Percentiles rank a stretch among this genome's conserved stretches.
Evolutionary conservation across 2,113 vertebrate genomes (phyloP).

Genomic region (Lepus americanus): DNA sequence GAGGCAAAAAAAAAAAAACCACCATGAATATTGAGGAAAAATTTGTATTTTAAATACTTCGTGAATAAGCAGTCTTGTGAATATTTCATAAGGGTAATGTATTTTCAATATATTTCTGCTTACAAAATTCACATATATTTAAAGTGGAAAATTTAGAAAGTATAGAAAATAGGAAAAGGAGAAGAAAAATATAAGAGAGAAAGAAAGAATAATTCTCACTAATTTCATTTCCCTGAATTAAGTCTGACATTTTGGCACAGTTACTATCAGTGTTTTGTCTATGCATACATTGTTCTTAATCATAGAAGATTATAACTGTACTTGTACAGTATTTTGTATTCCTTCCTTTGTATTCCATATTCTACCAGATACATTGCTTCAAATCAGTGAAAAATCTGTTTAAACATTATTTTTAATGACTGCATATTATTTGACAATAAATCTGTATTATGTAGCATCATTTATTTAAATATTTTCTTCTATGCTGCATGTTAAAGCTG

Average conservation of each 20-base stretch:
- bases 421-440: conserved; percentile 14
- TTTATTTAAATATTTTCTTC: conserved; percentile 38
- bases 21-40: conserved; percentile 59
- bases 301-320: neutral
- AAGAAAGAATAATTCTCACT: neutral
- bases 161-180: neutral
- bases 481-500: neutral
- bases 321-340: neutral
- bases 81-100: conserved; percentile 72
- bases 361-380: conserved; percentile 27
- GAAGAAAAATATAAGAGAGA: neutral
- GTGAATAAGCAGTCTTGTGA: conserved; percentile 57
- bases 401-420: conserved; percentile 40
- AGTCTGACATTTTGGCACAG: neutral
- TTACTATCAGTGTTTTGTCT: conserved; percentile 22
- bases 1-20: conserved; percentile 43
- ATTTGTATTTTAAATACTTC: conserved; percentile 67
- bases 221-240: neutral
- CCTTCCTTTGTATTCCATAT: neutral
- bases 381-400: conserved; percentile 11
- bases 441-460: neutral
- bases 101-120: conserved; percentile 58
- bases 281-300: conserved; percentile 12
- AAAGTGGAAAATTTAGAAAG: conserved; percentile 49
- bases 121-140: conserved; percentile 71